Evolutionary conservation across 2,113 vertebrate species (phyloP).

Genomic region (Marcusenius ussheri): DNA sequence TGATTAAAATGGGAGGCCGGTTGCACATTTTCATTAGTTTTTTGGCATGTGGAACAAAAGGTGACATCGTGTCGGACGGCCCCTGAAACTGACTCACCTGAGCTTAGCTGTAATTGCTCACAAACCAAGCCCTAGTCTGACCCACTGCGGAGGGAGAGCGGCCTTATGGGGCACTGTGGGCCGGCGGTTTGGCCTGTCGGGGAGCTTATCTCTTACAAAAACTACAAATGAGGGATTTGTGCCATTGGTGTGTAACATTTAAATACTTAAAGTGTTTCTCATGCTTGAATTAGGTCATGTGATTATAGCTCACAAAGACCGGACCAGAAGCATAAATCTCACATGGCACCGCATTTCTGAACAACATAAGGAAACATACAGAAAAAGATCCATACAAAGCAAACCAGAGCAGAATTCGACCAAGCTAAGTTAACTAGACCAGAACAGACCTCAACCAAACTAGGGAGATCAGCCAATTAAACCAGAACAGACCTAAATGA

Average conservation of each 20-base stretch:
- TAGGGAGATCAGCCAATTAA: neutral
- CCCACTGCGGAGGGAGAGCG: neutral
- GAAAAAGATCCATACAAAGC: neutral
- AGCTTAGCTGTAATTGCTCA: neutral
- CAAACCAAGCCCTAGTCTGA: neutral
- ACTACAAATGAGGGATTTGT: neutral
- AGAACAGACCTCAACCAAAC: neutral
- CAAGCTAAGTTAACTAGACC: neutral
- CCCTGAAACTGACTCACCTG: neutral
- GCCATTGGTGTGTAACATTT: neutral
- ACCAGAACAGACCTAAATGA: neutral
- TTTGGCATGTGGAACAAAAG: neutral
- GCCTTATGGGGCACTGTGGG: neutral
- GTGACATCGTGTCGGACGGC: neutral
- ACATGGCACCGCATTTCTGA: neutral
- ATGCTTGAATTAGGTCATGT: neutral
- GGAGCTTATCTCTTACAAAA: neutral
- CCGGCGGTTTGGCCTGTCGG: neutral
- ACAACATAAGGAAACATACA: neutral
- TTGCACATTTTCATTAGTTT: neutral
- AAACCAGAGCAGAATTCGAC: neutral
- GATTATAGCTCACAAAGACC: neutral
- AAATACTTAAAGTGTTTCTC: neutral
- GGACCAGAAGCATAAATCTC: neutral
- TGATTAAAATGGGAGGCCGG: conserved; percentile 48